Percentiles rank a stretch among this genome's conserved stretches.
Conservation (phyloP, 2,888 invertebrate species). For the Abrostola tripartita region DNA sequence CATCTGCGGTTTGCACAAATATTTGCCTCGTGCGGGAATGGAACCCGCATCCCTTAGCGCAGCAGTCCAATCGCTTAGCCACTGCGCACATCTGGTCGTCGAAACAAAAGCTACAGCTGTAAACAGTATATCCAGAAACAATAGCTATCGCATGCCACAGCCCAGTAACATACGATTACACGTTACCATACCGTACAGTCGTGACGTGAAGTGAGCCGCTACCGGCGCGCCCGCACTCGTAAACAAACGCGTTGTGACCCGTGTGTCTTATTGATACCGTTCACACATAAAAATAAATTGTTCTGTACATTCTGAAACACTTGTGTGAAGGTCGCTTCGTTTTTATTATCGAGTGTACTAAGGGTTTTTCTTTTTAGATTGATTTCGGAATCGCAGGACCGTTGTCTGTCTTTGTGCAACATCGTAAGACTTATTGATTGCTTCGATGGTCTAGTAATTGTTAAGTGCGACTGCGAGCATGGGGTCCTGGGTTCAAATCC, state of each 20-base stretch:
- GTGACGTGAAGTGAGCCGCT: slow-evolving; percentile 24
- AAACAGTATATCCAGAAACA: slow-evolving; percentile 5
- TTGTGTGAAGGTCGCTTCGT: slow-evolving; percentile 32
- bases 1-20: no score
- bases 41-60: no score
- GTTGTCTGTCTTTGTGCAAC: no score
- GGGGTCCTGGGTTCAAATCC: no score
- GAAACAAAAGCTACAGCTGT: no score
- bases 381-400: no score
- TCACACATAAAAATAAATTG: slow-evolving; percentile 67
- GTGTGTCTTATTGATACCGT: slow-evolving; percentile 64
- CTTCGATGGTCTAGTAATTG: no score
- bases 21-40: no score
- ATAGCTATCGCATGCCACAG: slow-evolving; percentile 32
- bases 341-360: slow-evolving; percentile 19
- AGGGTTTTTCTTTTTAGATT: slow-evolving; percentile 15
- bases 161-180: slow-evolving; percentile 29
- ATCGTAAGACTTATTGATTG: no score
- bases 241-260: slow-evolving; percentile 56
- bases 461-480: no score
- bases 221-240: slow-evolving; percentile 37
- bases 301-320: slow-evolving; percentile 51
- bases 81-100: no score
- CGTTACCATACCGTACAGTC: slow-evolving; percentile 32
- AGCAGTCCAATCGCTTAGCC: no score